These are phyloP conservation scores for Spermophilus dauricus DNA, from an alignment of 2,113 vertebrate genomes.

Conservation along the genomic window DNA sequence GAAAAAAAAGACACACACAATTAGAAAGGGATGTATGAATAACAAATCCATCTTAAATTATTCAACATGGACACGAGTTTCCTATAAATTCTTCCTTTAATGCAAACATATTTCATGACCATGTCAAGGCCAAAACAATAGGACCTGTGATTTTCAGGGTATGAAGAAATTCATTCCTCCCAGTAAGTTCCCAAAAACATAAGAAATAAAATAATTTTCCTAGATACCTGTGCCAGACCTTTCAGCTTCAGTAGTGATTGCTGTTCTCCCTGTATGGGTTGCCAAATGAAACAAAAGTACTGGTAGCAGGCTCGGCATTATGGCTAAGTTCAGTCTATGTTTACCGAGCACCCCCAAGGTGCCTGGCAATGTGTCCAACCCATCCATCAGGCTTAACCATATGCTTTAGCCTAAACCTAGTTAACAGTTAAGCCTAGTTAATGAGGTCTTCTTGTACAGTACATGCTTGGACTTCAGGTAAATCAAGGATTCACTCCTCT, in stretches of 20 bases:
- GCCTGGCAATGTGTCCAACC: neutral
- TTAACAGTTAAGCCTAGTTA: neutral
- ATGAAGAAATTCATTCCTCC: conserved; percentile 7
- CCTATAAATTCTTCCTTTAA: conserved; percentile 28
- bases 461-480: neutral
- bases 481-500: neutral
- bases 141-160: neutral
- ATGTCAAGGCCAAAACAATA: conserved; percentile 38
- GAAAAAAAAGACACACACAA: neutral
- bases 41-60: conserved; percentile 45
- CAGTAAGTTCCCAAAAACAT: neutral
- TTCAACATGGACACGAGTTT: conserved; percentile 16
- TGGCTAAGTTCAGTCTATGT: neutral
- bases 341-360: neutral
- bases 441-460: neutral
- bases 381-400: neutral
- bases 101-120: neutral
- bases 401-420: neutral
- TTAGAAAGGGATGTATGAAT: conserved; percentile 18
- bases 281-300: neutral
- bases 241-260: neutral
- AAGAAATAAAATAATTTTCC: conserved; percentile 44
- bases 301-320: neutral
- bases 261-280: neutral
- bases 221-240: neutral